Evolutionary conservation across 2,797 vertebrate species (phyloP).

Genomic region (Florisuga fusca): DNA sequence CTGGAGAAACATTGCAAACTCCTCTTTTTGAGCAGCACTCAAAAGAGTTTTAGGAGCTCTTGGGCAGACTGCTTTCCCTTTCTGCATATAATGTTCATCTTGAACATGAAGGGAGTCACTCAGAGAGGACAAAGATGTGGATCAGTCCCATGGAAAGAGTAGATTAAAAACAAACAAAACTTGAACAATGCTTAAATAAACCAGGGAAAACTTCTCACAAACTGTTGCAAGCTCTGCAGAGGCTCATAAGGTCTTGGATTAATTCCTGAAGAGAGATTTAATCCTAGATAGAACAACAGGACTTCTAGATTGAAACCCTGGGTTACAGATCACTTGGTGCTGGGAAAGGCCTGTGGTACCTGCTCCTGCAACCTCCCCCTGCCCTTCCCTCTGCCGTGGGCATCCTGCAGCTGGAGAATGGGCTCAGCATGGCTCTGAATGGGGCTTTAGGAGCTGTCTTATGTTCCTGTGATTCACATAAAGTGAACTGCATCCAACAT

Average conservation of each 20-base stretch:
- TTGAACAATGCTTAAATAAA: not conserved
- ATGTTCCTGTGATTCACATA: not conserved
- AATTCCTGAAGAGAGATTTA: not conserved
- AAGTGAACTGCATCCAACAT: not conserved
- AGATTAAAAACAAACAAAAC: not conserved
- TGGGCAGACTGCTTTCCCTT: not conserved
- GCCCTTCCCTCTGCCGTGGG: not conserved
- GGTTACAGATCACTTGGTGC: not conserved
- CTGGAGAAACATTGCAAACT: not conserved
- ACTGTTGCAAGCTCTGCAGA: not conserved
- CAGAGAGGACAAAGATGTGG: not conserved
- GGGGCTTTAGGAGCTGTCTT: not conserved
- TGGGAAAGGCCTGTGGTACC: not conserved
- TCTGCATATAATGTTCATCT: not conserved
- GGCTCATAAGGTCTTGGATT: not conserved
- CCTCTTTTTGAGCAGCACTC: not conserved
- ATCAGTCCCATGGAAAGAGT: not conserved
- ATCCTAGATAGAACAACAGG: not conserved
- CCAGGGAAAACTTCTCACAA: not conserved
- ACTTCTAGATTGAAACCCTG: not conserved
- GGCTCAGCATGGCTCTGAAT: fast-evolving
- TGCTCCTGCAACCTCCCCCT: not conserved
- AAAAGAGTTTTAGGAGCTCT: not conserved
- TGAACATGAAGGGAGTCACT: not conserved
- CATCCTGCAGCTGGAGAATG: not conserved